Percentiles rank a stretch among this genome's conserved stretches.
Evolutionary conservation across 2,797 vertebrate species (phyloP).

Genomic region (Gastrophryne carolinensis): DNA sequence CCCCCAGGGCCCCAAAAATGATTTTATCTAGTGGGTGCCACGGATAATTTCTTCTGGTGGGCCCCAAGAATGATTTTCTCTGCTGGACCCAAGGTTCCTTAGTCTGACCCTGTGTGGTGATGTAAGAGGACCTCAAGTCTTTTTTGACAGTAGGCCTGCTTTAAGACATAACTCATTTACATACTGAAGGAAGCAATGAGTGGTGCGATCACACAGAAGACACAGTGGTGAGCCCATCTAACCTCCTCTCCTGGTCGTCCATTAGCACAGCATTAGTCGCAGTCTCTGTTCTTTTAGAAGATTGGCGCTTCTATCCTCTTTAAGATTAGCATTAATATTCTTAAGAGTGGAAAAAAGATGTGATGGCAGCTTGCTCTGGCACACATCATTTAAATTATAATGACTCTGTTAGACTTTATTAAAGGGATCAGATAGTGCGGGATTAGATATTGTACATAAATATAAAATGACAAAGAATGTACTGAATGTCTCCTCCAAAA

Average conservation of each 20-base stretch:
- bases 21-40: no score
- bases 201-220: no score
- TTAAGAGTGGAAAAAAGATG: neutral
- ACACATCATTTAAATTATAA: neutral
- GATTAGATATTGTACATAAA: neutral
- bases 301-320: neutral
- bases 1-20: no score
- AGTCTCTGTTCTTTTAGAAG: neutral
- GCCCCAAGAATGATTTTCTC: no score
- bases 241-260: neutral
- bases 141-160: no score
- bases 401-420: neutral
- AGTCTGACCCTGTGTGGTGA: no score
- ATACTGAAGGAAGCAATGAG: no score
- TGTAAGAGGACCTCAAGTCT: no score
- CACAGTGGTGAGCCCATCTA: no score
- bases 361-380: neutral
- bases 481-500: neutral
- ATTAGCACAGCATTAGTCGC: neutral
- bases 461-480: neutral
- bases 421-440: neutral
- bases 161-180: no score
- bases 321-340: neutral
- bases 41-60: no score
- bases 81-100: no score